Evolutionary conservation across 1,140 invertebrate species (phyloP).

Genomic region (Sogatella furcifera): DNA sequence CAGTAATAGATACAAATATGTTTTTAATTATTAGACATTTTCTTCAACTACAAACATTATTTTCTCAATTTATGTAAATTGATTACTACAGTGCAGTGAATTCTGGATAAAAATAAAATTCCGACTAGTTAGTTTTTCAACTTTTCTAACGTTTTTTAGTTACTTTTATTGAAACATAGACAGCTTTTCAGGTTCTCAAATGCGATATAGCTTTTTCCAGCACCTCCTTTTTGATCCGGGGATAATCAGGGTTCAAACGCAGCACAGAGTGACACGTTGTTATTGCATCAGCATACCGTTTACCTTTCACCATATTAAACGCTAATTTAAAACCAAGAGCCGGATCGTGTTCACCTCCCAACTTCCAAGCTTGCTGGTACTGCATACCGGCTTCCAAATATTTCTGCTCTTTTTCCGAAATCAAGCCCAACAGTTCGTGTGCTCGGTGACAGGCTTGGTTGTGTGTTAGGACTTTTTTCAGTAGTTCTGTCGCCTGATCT

Average conservation of each 20-base stretch:
- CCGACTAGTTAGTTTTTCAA: too few relatives aligned
- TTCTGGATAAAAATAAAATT: too few relatives aligned
- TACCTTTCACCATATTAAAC: slow-evolving; percentile 84
- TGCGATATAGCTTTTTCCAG: slow-evolving; percentile 85
- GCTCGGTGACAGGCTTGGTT: slow-evolving; percentile 87
- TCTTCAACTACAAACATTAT: too few relatives aligned
- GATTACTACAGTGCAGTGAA: too few relatives aligned
- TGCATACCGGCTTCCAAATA: slow-evolving; percentile 73
- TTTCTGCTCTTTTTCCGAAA: slow-evolving; percentile 87
- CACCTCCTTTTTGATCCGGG: slow-evolving; percentile 85
- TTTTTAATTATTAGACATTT: too few relatives aligned
- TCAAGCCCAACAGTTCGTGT: slow-evolving; percentile 76
- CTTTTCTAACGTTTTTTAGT: too few relatives aligned
- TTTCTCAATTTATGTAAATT: too few relatives aligned
- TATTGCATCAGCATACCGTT: slow-evolving; percentile 78
- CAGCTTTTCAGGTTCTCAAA: slow-evolving; percentile 47
- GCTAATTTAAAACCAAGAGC: slow-evolving; percentile 85
- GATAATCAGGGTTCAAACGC: slow-evolving; percentile 74
- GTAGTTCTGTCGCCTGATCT: slow-evolving; percentile 73
- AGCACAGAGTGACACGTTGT: slow-evolving; percentile 76
- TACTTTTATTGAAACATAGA: too few relatives aligned
- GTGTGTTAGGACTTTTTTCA: slow-evolving; percentile 70
- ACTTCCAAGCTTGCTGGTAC: slow-evolving; percentile 49
- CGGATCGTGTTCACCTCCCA: slow-evolving; percentile 76
- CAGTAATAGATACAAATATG: too few relatives aligned